phyloP scores from a whole-genome alignment of 1,140 invertebrate genomes.

The Chrysomallon squamiferum region DNA sequence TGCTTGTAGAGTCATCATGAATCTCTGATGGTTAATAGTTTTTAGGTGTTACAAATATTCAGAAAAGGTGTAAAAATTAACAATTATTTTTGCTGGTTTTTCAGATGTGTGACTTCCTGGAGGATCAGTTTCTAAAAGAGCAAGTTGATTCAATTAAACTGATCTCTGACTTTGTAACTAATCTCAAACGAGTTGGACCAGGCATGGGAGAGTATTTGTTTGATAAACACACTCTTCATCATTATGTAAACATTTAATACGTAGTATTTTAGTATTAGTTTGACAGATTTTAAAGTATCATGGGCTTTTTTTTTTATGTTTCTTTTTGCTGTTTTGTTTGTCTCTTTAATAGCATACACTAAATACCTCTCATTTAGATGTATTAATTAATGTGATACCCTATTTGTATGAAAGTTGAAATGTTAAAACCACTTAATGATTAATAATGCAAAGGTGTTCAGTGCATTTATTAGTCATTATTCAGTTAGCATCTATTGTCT shows the following conservation, averaged over 20 bases:
- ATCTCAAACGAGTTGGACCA: conserved; percentile 74
- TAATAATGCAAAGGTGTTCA: no score
- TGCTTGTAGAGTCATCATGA: not conserved
- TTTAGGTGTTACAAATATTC: not conserved
- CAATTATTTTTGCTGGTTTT: conserved; percentile 11
- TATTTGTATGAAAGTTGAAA: no score
- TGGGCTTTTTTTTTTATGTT: not conserved
- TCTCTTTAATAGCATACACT: no score
- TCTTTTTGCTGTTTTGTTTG: not conserved
- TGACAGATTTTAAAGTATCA: not conserved
- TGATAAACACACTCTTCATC: conserved; percentile 68
- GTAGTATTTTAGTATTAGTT: no score
- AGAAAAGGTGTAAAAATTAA: no score
- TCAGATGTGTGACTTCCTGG: conserved; percentile 72
- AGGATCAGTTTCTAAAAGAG: conserved; percentile 75
- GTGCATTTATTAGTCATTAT: no score
- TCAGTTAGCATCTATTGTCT: no score
- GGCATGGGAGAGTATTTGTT: conserved; percentile 79
- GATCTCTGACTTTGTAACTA: conserved; percentile 75
- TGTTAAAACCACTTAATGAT: no score
- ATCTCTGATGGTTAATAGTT: not conserved
- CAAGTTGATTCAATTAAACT: conserved; percentile 80
- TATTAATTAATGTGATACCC: no score
- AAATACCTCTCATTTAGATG: no score
- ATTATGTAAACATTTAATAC: not conserved